Percentiles rank a stretch among this genome's conserved stretches.
These are phyloP conservation scores for Orius laevigatus DNA, from an alignment of 1,140 invertebrate species.

Conservation along the genomic window DNA sequence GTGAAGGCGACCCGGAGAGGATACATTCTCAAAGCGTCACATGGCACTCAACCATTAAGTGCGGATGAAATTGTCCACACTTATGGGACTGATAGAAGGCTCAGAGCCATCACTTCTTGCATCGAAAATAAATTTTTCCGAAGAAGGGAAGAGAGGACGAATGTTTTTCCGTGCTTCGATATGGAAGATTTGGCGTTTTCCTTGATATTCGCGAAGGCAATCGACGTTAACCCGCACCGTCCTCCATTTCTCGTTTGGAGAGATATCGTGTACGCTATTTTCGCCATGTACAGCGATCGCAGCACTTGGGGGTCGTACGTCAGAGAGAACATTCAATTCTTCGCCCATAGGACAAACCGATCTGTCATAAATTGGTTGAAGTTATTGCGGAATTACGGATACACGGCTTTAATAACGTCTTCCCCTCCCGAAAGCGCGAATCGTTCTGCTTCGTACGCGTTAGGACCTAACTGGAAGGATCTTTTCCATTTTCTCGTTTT, in stretches of 20 bases:
- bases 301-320: conserved; percentile 44
- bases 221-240: conserved; percentile 47
- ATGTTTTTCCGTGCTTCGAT: conserved; percentile 49
- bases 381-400: conserved; percentile 32
- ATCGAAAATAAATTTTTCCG: conserved; percentile 22
- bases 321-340: conserved; percentile 41
- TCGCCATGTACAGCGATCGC: conserved; percentile 37
- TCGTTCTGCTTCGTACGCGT: conserved; percentile 39
- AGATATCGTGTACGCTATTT: conserved; percentile 43
- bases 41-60: conserved; percentile 46
- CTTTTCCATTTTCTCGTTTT: conserved; percentile 56
- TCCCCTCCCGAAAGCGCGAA: conserved; percentile 54
- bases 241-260: conserved; percentile 43
- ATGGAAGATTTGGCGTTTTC: conserved; percentile 55
- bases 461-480: conserved; percentile 51
- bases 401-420: conserved; percentile 54
- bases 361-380: conserved; percentile 45
- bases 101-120: conserved; percentile 23
- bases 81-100: conserved; percentile 42
- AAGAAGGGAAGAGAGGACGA: conserved; percentile 33
- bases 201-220: conserved; percentile 45
- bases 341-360: conserved; percentile 39
- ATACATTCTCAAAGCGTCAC: conserved; percentile 42
- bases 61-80: conserved; percentile 37
- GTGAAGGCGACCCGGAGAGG: conserved; percentile 44